Percentiles rank a stretch among this genome's conserved stretches.
These are phyloP conservation scores for Drosophila borealis DNA, from an alignment of 2,888 invertebrate genomes.

Conservation along the genomic window DNA sequence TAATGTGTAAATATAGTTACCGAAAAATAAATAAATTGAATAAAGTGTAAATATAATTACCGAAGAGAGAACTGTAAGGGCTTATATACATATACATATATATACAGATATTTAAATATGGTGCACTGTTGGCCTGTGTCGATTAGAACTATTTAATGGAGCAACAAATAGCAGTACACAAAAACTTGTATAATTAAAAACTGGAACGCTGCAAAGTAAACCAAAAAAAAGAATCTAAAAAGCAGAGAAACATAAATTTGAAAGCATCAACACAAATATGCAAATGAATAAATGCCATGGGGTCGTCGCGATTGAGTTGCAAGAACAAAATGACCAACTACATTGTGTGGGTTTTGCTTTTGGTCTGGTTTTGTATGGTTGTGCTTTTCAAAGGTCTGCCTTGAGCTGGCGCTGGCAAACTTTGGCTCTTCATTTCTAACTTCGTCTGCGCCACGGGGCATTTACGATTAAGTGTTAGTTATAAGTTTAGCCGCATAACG, in stretches of 20 bases:
- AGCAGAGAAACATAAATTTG: not conserved
- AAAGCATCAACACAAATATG: conserved; percentile 32
- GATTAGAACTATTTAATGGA: conserved; percentile 10
- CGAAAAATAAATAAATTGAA: conserved; percentile 14
- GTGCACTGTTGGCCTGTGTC: not conserved
- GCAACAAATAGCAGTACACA: conserved; percentile 10
- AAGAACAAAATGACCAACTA: conserved; percentile 19
- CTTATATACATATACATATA: not conserved
- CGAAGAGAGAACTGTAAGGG: conserved; percentile 3
- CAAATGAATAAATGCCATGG: conserved; percentile 28
- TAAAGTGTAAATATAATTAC: conserved; percentile 27
- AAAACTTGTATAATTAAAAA: conserved; percentile 42
- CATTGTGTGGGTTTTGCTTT: conserved; percentile 16
- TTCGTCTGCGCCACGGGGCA: not conserved
- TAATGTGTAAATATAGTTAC: conserved; percentile 12
- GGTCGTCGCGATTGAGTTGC: conserved; percentile 7
- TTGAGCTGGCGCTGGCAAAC: conserved; percentile 8
- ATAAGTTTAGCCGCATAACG: not conserved
- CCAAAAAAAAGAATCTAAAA: not conserved
- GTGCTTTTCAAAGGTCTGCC: not conserved
- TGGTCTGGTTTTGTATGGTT: conserved; percentile 2
- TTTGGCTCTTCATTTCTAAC: conserved; percentile 19
- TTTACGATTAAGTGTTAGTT: conserved; percentile 5
- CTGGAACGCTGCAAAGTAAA: conserved; percentile 2
- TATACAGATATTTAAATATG: not conserved